These are phyloP conservation scores for Cephus pygmeus DNA, from an alignment of 2,888 invertebrate genomes.

Conservation along the genomic window DNA sequence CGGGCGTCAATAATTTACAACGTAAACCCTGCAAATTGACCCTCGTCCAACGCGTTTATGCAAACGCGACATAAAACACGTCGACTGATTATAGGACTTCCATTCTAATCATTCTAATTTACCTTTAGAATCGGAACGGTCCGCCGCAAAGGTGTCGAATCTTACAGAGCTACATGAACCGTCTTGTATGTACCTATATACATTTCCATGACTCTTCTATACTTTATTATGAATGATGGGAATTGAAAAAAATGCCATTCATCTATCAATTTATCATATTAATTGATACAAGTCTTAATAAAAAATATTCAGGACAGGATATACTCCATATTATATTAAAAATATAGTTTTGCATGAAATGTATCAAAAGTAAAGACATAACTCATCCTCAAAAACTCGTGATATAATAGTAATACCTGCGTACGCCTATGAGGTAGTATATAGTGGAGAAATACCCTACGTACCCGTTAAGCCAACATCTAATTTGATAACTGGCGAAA, in stretches of 20 bases:
- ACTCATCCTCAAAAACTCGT: background rate
- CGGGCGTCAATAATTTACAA: slow-evolving; percentile 42
- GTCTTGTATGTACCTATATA: background rate
- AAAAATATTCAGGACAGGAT: background rate
- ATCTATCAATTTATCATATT: background rate
- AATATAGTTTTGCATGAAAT: background rate
- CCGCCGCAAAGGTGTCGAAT: background rate
- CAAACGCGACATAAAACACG: slow-evolving; percentile 34
- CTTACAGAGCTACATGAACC: background rate
- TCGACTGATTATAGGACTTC: slow-evolving; percentile 23
- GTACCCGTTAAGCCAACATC: slow-evolving; percentile 56
- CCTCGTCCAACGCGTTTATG: slow-evolving; percentile 27
- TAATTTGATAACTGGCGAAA: slow-evolving; percentile 60
- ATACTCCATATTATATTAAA: background rate
- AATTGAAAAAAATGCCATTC: background rate
- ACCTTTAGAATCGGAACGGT: background rate
- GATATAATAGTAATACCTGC: slow-evolving; percentile 18
- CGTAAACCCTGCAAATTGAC: slow-evolving; percentile 35
- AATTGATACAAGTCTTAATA: too few species aligned
- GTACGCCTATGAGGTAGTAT: slow-evolving; percentile 44
- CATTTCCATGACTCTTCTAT: background rate
- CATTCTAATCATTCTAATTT: slow-evolving; percentile 7
- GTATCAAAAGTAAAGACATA: background rate
- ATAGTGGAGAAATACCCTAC: slow-evolving; percentile 32
- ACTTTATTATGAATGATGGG: background rate